Conservation (phyloP, 2,888 invertebrate species). For the Parelbella ahira region DNA sequence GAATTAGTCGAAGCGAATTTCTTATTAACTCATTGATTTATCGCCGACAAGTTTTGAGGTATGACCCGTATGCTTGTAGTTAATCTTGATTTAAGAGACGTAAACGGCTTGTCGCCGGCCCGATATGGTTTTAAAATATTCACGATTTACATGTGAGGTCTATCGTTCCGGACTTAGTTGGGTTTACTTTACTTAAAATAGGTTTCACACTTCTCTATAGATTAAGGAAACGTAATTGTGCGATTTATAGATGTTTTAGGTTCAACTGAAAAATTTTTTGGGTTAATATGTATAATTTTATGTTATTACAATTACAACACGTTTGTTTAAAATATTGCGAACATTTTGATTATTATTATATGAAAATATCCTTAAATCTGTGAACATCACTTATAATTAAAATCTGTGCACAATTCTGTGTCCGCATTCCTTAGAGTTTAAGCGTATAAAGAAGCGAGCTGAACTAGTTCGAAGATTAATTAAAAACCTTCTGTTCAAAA, state of each 20-base stretch:
- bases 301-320: too few relatives aligned
- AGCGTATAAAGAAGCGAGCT: too few relatives aligned
- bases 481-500: too few relatives aligned
- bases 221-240: slow-evolving; percentile 1
- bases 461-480: too few relatives aligned
- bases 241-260: slow-evolving; percentile 7
- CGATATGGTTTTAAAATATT: slow-evolving; percentile 60
- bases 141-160: slow-evolving; percentile 50
- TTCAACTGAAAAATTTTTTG: too few relatives aligned
- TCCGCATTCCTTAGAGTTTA: too few relatives aligned
- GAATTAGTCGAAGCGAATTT: slow-evolving; percentile 67
- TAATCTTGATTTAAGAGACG: slow-evolving; percentile 73
- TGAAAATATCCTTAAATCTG: too few relatives aligned
- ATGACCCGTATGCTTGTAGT: slow-evolving; percentile 61
- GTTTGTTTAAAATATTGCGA: too few relatives aligned
- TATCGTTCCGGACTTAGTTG: slow-evolving; percentile 23
- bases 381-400: too few relatives aligned
- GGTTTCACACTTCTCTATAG: slow-evolving; percentile 9
- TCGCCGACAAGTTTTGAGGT: slow-evolving; percentile 63
- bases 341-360: too few relatives aligned
- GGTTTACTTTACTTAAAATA: slow-evolving; percentile 23
- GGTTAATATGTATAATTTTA: too few relatives aligned
- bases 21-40: slow-evolving; percentile 70
- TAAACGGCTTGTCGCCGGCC: slow-evolving; percentile 53
- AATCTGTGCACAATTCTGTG: too few relatives aligned